phyloP scores from a whole-genome alignment of 1,140 invertebrate species.

The Calycopis cecrops region DNA sequence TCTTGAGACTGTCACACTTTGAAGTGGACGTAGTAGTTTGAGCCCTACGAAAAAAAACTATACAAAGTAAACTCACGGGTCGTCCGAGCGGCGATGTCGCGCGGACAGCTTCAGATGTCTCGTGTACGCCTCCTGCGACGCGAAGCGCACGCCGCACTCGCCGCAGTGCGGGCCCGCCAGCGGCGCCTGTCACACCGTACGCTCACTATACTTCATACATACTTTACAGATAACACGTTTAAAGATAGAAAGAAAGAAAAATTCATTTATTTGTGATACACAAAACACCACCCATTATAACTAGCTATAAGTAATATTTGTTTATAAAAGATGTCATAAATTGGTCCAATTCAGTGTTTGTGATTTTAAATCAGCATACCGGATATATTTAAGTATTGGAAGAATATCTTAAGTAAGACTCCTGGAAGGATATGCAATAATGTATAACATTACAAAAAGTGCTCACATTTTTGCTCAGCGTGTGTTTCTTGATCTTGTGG shows the following conservation, averaged over 20 bases:
- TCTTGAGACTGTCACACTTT: no score
- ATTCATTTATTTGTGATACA: background rate
- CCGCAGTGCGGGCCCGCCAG: slow-evolving; percentile 51
- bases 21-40: no score
- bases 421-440: no score
- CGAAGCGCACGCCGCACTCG: slow-evolving; percentile 44
- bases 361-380: no score
- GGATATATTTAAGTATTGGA: no score
- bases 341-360: no score
- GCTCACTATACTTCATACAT: background rate
- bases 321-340: no score
- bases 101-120: slow-evolving; percentile 44
- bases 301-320: no score
- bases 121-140: slow-evolving; percentile 37
- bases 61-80: slow-evolving; percentile 36
- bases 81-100: slow-evolving; percentile 37
- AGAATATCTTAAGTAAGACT: no score
- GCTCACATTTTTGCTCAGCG: slow-evolving; percentile 29
- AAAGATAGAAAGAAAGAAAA: no score
- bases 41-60: no score
- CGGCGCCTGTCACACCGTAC: slow-evolving; percentile 30
- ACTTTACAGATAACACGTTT: background rate
- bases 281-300: no score
- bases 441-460: background rate
- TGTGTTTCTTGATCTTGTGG: slow-evolving; percentile 50